phyloP scores from a whole-genome alignment of 1,140 invertebrate genomes.

The Phymastichus coffea region DNA sequence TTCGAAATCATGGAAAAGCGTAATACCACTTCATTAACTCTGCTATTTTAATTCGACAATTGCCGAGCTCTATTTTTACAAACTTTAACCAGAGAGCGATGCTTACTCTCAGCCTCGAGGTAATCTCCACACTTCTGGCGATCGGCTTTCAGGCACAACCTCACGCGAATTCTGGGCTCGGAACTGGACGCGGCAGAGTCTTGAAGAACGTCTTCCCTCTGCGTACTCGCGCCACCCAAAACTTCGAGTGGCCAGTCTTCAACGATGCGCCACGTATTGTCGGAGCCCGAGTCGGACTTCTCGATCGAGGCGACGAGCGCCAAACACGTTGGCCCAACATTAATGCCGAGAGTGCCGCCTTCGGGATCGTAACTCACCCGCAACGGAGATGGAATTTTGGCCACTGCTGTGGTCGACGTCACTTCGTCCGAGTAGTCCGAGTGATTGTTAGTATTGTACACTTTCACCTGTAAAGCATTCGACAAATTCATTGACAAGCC shows the following conservation, averaged over 20 bases:
- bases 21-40: too few species aligned
- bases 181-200: conserved; percentile 53
- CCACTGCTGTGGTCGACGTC: conserved; percentile 74
- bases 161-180: conserved; percentile 70
- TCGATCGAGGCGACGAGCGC: conserved; percentile 73
- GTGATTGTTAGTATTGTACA: conserved; percentile 79
- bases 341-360: conserved; percentile 71
- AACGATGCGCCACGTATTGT: conserved; percentile 68
- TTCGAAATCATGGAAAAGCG: too few species aligned
- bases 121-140: conserved; percentile 80
- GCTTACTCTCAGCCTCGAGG: conserved; percentile 78
- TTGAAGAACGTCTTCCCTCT: conserved; percentile 67
- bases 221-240: conserved; percentile 66
- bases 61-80: too few species aligned
- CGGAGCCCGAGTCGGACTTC: conserved; percentile 59
- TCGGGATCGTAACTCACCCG: conserved; percentile 80
- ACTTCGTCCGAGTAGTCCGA: conserved; percentile 84
- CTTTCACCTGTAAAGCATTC: conserved; percentile 63
- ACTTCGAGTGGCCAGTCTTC: conserved; percentile 69
- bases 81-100: too few species aligned
- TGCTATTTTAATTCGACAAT: too few species aligned
- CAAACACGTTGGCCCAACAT: conserved; percentile 73
- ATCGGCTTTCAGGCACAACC: conserved; percentile 75
- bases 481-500: too few species aligned
- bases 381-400: conserved; percentile 77